Conservation (phyloP, 2,113 vertebrate species). For the Gobius niger region DNA sequence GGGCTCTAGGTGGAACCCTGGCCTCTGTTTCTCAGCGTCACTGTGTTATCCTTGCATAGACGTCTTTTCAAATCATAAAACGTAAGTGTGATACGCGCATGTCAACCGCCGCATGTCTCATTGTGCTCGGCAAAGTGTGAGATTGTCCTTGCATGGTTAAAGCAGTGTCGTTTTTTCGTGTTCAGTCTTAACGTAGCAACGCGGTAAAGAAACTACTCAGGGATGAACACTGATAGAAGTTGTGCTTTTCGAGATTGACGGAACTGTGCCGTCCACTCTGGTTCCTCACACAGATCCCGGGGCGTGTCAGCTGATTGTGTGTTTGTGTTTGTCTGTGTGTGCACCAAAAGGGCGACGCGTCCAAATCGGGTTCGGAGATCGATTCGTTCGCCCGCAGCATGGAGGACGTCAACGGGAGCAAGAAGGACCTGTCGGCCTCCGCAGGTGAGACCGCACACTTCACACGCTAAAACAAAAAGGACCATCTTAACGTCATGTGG, state of each 20-base stretch:
- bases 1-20: too few species aligned
- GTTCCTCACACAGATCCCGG: too few species aligned
- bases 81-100: too few species aligned
- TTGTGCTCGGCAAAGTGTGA: background rate
- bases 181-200: background rate
- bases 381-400: slow-evolving; percentile 83
- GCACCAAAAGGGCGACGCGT: slow-evolving; percentile 85
- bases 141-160: background rate
- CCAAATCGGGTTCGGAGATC: slow-evolving; percentile 87
- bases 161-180: background rate
- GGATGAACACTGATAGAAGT: background rate
- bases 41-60: too few species aligned
- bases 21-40: too few species aligned
- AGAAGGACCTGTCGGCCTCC: slow-evolving; percentile 83
- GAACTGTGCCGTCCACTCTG: too few species aligned
- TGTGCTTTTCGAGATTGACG: too few species aligned
- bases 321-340: slow-evolving; percentile 32
- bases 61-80: too few species aligned
- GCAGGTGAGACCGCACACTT: slow-evolving; percentile 80
- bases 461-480: background rate
- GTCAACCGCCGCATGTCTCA: background rate
- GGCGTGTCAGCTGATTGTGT: slow-evolving; percentile 25
- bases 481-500: background rate
- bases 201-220: too few species aligned
- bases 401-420: slow-evolving; percentile 86